phyloP scores from a whole-genome alignment of 2,888 invertebrate genomes.

The Nycteola revayana region DNA sequence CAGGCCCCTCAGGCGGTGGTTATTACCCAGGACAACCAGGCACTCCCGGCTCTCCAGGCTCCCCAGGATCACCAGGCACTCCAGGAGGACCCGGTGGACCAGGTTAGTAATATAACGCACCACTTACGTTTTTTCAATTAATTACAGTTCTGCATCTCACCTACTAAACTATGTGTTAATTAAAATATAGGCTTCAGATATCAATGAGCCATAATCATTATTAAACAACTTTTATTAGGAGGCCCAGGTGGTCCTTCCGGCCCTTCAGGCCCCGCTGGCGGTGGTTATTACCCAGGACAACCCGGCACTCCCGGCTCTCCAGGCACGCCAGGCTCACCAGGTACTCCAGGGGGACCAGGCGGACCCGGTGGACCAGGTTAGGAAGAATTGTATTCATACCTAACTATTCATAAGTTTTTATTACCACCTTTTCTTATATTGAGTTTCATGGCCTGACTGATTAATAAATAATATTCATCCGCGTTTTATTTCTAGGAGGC shows the following conservation, averaged over 20 bases:
- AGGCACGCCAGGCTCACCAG: constrained; percentile 28
- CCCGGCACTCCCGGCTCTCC: constrained; percentile 23
- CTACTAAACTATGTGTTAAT: too few species aligned
- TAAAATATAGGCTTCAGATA: too few species aligned
- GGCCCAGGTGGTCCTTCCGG: constrained; percentile 2
- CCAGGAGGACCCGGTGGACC: constrained; percentile 24
- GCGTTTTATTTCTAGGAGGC: too few species aligned
- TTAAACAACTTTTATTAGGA: too few species aligned
- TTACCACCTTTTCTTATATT: too few species aligned
- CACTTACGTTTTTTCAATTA: too few species aligned
- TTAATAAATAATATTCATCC: too few species aligned
- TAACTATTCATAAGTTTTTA: too few species aligned
- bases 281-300: constrained; percentile 11
- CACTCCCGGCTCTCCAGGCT: constrained; percentile 14
- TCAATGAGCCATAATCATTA: too few species aligned
- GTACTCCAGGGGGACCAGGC: constrained; percentile 40
- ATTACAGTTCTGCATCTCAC: too few species aligned
- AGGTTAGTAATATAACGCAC: too few species aligned
- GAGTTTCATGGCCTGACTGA: too few species aligned
- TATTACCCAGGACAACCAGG: constrained; percentile 16
- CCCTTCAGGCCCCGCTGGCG: not conserved
- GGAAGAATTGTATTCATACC: not conserved
- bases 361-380: constrained; percentile 24
- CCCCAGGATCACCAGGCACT: constrained; percentile 54
- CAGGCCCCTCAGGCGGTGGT: constrained; percentile 59